Base-by-base conservation (phyloP, 2,888 invertebrate species). In the Cosmia pyralina region DNA sequence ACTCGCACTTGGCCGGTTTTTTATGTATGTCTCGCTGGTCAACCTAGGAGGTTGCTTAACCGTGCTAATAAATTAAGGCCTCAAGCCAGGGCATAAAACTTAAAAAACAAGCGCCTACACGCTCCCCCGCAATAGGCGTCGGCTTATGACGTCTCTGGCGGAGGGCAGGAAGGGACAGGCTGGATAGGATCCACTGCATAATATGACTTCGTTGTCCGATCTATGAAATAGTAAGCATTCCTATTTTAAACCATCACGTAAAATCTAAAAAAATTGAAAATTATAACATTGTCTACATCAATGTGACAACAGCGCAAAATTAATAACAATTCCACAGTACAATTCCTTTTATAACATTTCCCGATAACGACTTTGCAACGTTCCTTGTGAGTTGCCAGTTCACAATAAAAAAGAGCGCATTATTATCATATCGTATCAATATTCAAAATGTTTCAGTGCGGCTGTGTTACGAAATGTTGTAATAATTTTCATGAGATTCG, bases 361-460 rank as follows among this genome's bases (percentile, higher is more conserved):
- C 55, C 48, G 22, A 63, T 58, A 75, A 70, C 38, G 46, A 70
- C 38, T 62, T 58, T 77, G 57, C 63, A 48, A 64, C 44, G 13
- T 53, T 70, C 17, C 59, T 17, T 64, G 28, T 22, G 75, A 63
- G 64, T 76, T 78, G 41, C 53, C 78, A 59, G 48, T 17, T 59
- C 52, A 59, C 15, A 78, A 70, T 60, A 63, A 78, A 78, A 55
- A 77, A 62, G 28, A 46, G 1, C n/a, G 13, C 48, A 59, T 63
- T 64, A 76, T 79, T 72, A 79, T 60, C 69, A 77, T 76, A 58
- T 58, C 50, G 77, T 69, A 46, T 46, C 69, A 67, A 77, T 62
- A 62, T 76, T 50, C 17, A 57, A 50, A 75, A 77, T 62, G 11
- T 57, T 66, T 60, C 60, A 4, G 3, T 15, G 60, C 41, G 13